phyloP scores from a whole-genome alignment of 1,140 invertebrate species.

The Atta cephalotes region DNA sequence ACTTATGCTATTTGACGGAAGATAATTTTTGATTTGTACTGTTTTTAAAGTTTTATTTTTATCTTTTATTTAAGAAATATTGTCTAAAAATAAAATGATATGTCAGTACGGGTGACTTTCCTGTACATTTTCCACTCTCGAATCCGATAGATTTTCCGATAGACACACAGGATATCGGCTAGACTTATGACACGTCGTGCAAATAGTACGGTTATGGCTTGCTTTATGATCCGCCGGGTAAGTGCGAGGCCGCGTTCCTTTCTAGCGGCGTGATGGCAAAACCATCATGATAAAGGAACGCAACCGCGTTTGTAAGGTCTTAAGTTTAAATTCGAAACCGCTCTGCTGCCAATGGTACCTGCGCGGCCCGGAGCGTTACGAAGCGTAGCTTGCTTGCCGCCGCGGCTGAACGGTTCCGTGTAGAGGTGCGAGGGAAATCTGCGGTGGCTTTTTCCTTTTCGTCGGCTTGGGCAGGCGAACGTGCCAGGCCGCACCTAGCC shows the following conservation, averaged over 20 bases:
- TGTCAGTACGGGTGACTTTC: no score
- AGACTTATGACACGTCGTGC: conserved; percentile 49
- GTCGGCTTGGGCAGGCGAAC: conserved; percentile 42
- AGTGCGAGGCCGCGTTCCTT: conserved; percentile 74
- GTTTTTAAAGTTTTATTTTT: no score
- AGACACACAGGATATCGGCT: conserved; percentile 17
- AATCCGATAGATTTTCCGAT: neutral
- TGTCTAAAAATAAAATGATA: no score
- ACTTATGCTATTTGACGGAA: no score
- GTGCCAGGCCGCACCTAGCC: conserved; percentile 64
- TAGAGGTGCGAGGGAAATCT: conserved; percentile 69
- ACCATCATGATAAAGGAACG: conserved; percentile 79
- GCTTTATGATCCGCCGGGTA: conserved; percentile 77
- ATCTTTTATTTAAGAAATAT: no score
- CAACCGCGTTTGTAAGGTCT: conserved; percentile 13
- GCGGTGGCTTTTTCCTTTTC: conserved; percentile 63
- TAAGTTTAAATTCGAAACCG: conserved; percentile 42
- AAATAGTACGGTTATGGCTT: conserved; percentile 74
- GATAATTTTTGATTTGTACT: no score
- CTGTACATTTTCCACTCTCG: neutral
- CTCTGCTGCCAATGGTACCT: conserved; percentile 46
- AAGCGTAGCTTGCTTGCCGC: conserved; percentile 34
- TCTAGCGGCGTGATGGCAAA: conserved; percentile 78
- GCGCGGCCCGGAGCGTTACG: conserved; percentile 15
- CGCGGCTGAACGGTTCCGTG: conserved; percentile 49